Evolutionary conservation across 2,113 vertebrate genomes (phyloP).

Genomic region (Polypterus bichir): DNA sequence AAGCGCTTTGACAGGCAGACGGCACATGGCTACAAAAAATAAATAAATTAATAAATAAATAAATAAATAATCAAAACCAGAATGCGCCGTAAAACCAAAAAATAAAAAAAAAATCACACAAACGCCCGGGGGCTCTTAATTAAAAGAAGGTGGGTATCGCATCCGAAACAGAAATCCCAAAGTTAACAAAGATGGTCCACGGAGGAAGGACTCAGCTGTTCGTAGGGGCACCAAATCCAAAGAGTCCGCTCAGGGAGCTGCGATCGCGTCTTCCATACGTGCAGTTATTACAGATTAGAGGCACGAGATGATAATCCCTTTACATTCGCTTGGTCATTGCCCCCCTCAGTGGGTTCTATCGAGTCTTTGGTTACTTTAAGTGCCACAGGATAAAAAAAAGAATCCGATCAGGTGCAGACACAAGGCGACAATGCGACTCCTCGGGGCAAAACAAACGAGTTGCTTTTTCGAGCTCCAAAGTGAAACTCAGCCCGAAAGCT

Average conservation of each 20-base stretch:
- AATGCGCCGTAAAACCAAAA: too few species aligned
- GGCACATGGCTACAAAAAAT: too few species aligned
- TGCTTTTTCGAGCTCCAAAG: constrained; percentile 20
- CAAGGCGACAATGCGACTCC: constrained; percentile 8
- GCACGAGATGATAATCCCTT: constrained; percentile 3
- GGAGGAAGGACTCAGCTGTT: too few species aligned
- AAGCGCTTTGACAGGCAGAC: constrained; percentile 16
- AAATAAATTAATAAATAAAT: too few species aligned
- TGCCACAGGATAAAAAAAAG: constrained; percentile 5
- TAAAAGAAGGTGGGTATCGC: constrained; percentile 11
- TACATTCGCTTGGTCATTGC: constrained; percentile 11
- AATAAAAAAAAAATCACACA: too few species aligned
- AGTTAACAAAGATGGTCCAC: too few species aligned
- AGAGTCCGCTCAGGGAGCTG: constrained; percentile 1
- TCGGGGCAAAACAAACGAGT: constrained; percentile 11
- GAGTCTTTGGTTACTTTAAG: constrained; percentile 21
- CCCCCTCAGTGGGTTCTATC: neutral
- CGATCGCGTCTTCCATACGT: neutral
- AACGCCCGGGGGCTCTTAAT: too few species aligned
- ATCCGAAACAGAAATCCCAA: constrained; percentile 3
- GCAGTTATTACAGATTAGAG: constrained; percentile 4
- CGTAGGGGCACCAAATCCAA: neutral
- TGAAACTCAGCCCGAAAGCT: constrained; percentile 21
- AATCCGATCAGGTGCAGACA: constrained; percentile 2
- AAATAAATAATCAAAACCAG: too few species aligned